Base-by-base conservation (phyloP, 2,113 vertebrate species). In the Grallaria varia region DNA sequence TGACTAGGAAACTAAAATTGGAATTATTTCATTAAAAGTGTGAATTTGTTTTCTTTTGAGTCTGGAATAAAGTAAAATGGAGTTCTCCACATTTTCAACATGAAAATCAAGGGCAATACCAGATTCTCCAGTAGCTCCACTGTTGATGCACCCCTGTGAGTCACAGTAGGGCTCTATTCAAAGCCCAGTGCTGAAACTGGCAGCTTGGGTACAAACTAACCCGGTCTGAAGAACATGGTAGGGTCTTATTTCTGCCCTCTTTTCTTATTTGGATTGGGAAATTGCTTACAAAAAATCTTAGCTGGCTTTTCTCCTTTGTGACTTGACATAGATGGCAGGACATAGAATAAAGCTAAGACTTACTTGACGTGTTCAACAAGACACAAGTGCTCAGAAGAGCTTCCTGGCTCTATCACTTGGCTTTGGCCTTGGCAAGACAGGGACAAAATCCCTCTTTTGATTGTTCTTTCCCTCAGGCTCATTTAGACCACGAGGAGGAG, bases 181-280 rank as follows among this genome's bases (percentile, higher is more conserved):
- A 45, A 72, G n/a, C 18, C 7, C 0, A 0, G 1, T 9, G 44
- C 40, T 45, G 39, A 84, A 63, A 12, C 4, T 7, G 4, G 23
- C 17, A 87, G 23, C 53, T 47, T 78, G 42, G 9, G 23, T 42
- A 63, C 22, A 80, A 94, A 56, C 6, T 30, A 62, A 42, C 25
- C 72, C 45, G 18, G 25, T 58, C 50, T 81, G 68, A 89, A 83
- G 1, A 1, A 77, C 13, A 33, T 24, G 2, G 1, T 23, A 69
- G 63, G 40, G 16, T 62, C 55, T 79, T 71, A 62, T 12, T 93
- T 89, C 33, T 78, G 44, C 3, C 25, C 56, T 4, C 4, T 66
- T 24, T 89, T 37, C 62, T 53, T 58, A 79, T 37, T 10, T 81
- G 31, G 44, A 56, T 9, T 80, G 27, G 10, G 44, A 82, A 91